phyloP scores from a whole-genome alignment of 92 coral and sea anemone genomes.

The Porites divaricata region DNA sequence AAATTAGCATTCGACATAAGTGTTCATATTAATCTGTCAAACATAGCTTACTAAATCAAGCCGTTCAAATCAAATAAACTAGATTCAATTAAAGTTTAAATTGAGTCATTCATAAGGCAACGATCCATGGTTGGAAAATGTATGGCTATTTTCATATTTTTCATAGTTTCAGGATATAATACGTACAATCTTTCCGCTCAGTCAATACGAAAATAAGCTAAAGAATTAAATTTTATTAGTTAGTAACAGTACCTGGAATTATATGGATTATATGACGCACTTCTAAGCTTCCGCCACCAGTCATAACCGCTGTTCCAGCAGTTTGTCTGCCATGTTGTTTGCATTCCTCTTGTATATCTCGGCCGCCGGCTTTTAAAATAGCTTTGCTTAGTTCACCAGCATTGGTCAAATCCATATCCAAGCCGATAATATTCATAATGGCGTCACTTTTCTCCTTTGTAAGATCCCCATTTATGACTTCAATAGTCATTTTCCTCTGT shows the following conservation, averaged over 20 bases:
- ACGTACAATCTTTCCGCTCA: no score
- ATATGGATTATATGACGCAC: slow-evolving; percentile 11
- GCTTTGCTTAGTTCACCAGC: slow-evolving; percentile 67
- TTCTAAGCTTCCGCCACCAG: not conserved
- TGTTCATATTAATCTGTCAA: no score
- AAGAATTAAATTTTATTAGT: no score
- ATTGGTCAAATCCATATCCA: slow-evolving; percentile 53
- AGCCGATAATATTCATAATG: slow-evolving; percentile 3
- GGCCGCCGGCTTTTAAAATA: slow-evolving; percentile 13
- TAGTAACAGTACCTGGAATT: not conserved
- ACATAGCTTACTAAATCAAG: no score
- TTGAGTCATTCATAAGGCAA: no score
- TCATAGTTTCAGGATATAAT: no score
- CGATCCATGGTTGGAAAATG: no score
- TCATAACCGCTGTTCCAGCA: slow-evolving; percentile 12
- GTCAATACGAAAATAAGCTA: no score
- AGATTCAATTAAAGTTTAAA: no score
- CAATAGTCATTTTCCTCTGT: not conserved
- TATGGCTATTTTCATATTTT: no score
- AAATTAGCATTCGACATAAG: no score
- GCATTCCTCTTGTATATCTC: not conserved
- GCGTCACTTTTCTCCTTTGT: slow-evolving; percentile 16
- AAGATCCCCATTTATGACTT: slow-evolving; percentile 1
- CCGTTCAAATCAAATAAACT: no score
- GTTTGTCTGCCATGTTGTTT: not conserved